Evolutionary conservation across 2,888 invertebrate species (phyloP), one percentile per base, ranked within the genome.

Genomic region (Eurytoma adleriae): DNA sequence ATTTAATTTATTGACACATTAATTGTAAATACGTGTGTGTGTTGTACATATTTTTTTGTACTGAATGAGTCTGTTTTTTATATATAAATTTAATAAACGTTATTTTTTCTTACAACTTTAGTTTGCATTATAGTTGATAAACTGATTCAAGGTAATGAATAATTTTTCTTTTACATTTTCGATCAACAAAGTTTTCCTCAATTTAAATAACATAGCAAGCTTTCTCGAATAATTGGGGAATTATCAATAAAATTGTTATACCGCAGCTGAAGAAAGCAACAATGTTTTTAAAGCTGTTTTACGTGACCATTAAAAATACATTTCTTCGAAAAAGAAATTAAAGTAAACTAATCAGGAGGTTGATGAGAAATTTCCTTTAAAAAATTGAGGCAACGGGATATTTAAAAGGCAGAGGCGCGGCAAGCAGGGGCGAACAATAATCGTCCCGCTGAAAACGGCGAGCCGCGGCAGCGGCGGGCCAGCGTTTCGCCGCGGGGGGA

Each of bases 1-100:
- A 52, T 24, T 24, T 67, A 84, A 81, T 79, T 80, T 83, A 18
- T 82, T 40, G 7, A 10, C 10, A 81, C 40, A 30, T 24, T 59
- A 40, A 2, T 48, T 40, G 40, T 40, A 40, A 40, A 40, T 68
- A 16, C 16, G 30, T 14, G n/a, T 68, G n/a, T 7, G 40, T 40
- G 40, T 10, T 40, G 40, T 40, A 40, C 7, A 40, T 40, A 40
- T 10, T 40, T 40, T 40, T 40, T 40, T 40, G 40, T 40, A 40
- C 40, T 10, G 40, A 40, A 40, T 40, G 40, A 40, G 10, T 10
- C 40, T 40, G 40, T 40, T 40, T 40, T 40, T 40, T 40, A 40
- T 40, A 40, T 10, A 40, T 10, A 40, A 40, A 48, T n/a, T n/a
- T 64, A 64, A 18, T 14, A 18, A n/a, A 64, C 18, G 18, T 48